Conservation (phyloP, 1,140 invertebrate genomes). For the Achroia grisella region DNA sequence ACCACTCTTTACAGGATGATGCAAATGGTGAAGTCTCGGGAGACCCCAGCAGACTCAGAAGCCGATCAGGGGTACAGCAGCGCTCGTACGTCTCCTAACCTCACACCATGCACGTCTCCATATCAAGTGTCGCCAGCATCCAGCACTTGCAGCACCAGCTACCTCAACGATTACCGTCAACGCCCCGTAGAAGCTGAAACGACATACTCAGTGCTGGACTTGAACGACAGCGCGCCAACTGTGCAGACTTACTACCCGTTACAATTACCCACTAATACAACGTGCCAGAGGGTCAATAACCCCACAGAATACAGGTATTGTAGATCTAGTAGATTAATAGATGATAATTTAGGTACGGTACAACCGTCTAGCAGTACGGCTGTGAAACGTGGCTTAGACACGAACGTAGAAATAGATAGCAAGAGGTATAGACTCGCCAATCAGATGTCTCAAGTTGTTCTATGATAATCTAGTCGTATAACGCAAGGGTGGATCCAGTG, state of each 20-base stretch:
- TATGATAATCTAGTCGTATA: slow-evolving; percentile 42
- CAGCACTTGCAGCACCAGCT: slow-evolving; percentile 34
- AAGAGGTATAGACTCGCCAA: slow-evolving; percentile 48
- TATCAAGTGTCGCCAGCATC: slow-evolving; percentile 39
- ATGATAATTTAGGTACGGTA: slow-evolving; percentile 40
- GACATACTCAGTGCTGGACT: slow-evolving; percentile 35
- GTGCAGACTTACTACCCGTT: slow-evolving; percentile 29
- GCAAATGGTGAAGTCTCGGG: slow-evolving; percentile 51
- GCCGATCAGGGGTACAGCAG: slow-evolving; percentile 56
- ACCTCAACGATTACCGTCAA: slow-evolving; percentile 31
- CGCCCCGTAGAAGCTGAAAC: slow-evolving; percentile 23
- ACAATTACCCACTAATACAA: slow-evolving; percentile 24
- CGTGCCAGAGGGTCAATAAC: slow-evolving; percentile 35
- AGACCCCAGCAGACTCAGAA: slow-evolving; percentile 33
- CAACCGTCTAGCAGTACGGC: slow-evolving; percentile 42
- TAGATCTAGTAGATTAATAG: slow-evolving; percentile 40
- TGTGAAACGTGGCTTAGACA: slow-evolving; percentile 47
- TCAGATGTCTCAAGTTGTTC: slow-evolving; percentile 55
- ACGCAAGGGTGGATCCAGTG: background rate
- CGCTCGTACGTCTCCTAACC: slow-evolving; percentile 48
- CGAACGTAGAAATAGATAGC: slow-evolving; percentile 42
- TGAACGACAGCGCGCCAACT: slow-evolving; percentile 19
- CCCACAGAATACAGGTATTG: slow-evolving; percentile 44
- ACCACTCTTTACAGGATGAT: slow-evolving; percentile 49
- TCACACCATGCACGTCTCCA: slow-evolving; percentile 46